Percentiles rank a stretch among this genome's conserved stretches.
phyloP scores from a whole-genome alignment of 2,888 invertebrate genomes.

The Helicoverpa assulta region DNA sequence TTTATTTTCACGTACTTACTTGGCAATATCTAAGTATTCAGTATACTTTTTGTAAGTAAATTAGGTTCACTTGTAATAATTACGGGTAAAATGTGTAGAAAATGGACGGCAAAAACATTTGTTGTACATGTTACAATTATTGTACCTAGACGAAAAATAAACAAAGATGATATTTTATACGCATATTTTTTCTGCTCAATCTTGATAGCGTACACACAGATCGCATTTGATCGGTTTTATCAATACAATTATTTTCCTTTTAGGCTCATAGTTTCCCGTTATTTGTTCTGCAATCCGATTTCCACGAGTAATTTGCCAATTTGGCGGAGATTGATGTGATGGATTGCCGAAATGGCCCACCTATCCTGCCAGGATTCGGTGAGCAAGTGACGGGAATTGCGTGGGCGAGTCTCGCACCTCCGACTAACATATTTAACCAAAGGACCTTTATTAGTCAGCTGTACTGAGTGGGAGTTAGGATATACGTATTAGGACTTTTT shows the following conservation, averaged over 20 bases:
- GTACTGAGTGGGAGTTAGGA: neutral
- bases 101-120: too few species aligned
- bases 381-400: constrained; percentile 11
- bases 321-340: constrained; percentile 44
- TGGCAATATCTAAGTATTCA: too few species aligned
- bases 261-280: neutral
- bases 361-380: constrained; percentile 27
- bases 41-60: too few species aligned
- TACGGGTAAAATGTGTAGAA: too few species aligned
- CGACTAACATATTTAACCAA: neutral
- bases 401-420: neutral
- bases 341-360: constrained; percentile 42
- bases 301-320: constrained; percentile 34
- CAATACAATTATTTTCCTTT: neutral
- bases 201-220: neutral
- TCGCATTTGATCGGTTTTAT: neutral
- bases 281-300: constrained; percentile 38
- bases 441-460: neutral
- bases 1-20: neutral
- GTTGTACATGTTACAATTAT: too few species aligned
- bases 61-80: too few species aligned
- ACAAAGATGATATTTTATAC: neutral
- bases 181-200: neutral
- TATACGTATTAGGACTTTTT: neutral
- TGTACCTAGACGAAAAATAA: neutral